Base-by-base conservation (phyloP, 2,888 invertebrate species). In the Chrysotoxum bicinctum region DNA sequence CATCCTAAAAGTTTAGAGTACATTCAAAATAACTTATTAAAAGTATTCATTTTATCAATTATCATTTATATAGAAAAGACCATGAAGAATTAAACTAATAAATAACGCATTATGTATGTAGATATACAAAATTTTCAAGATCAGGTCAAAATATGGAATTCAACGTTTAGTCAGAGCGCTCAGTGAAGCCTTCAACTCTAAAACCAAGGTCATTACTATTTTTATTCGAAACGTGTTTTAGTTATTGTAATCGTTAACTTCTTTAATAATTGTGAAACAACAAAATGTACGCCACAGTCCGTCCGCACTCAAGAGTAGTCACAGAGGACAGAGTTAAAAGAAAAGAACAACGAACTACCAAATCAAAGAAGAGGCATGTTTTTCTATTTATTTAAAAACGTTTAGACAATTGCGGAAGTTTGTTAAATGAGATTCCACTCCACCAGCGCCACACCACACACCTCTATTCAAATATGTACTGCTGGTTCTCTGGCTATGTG, bases 121-220 rank as follows among this genome's bases (percentile, higher is more conserved):
- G 48, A 58, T 50, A 76, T 21, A 68, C 52, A 60, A 52, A 35
- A 54, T 62, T 79, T 79, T 79, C 73, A 83, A 83, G 73, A 83
- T 69, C 78, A 73, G 73, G 60, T 69, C 62, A 78, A 78, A 77
- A 73, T 58, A 83, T 74, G 52, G 48, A 83, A 78, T 73, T 79
- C 78, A 56, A 83, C 77, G 72, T 75, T 50, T 62, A 43, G 45
- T 40, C 23, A 45, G 64, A 64, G 64, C 45, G 12, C 32, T 26
- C 43, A 62, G 30, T 35, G 64, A 74, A 73, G 78, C 83, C 79
- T 79, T 79, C 74, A 78, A 83, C 64, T 79, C 70, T 68, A 52
- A 70, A 79, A 68, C 75, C 84, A 84, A 84, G 80, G 80, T 72
- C 68, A 80, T 37, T 84, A 56, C 73, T 83, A 84, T 72, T 76